phyloP scores from a whole-genome alignment of 1,140 invertebrate species.

The Pachyrhynchus sulphureomaculatus region DNA sequence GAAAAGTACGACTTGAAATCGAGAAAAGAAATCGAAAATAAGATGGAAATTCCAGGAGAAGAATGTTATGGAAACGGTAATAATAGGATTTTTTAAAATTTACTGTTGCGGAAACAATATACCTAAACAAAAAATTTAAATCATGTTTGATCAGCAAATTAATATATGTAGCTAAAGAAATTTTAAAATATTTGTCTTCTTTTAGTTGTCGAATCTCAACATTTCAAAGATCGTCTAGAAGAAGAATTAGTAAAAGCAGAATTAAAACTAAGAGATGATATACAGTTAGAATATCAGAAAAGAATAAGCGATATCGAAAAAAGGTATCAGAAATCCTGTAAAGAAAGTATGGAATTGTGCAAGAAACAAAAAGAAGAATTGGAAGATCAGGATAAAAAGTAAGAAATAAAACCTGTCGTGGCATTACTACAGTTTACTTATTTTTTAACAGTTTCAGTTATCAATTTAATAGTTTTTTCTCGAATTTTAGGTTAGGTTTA shows the following conservation, averaged over 20 bases:
- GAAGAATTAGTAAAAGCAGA: constrained; percentile 23
- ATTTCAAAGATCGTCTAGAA: constrained; percentile 4
- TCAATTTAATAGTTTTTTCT: background rate
- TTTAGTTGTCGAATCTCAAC: background rate
- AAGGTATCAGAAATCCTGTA: constrained; percentile 26
- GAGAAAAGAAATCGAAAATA: background rate
- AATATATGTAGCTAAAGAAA: no score
- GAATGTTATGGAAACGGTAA: background rate
- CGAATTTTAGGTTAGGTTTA: background rate
- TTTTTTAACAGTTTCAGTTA: background rate
- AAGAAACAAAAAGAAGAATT: constrained; percentile 27
- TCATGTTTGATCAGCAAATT: no score
- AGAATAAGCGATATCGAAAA: constrained; percentile 31
- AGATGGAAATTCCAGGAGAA: background rate
- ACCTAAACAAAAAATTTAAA: no score
- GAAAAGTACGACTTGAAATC: background rate
- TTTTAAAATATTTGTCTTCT: no score
- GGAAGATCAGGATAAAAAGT: constrained; percentile 31
- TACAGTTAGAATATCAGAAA: constrained; percentile 35
- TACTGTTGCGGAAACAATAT: no score
- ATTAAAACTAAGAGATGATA: constrained; percentile 32
- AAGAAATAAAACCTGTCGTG: background rate
- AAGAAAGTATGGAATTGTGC: constrained; percentile 25
- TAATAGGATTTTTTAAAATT: background rate
- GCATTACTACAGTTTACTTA: background rate